Percentiles rank a stretch among this genome's conserved stretches.
Evolutionary conservation across 2,888 invertebrate genomes (phyloP).

Genomic region (Iselma pallidipennis): DNA sequence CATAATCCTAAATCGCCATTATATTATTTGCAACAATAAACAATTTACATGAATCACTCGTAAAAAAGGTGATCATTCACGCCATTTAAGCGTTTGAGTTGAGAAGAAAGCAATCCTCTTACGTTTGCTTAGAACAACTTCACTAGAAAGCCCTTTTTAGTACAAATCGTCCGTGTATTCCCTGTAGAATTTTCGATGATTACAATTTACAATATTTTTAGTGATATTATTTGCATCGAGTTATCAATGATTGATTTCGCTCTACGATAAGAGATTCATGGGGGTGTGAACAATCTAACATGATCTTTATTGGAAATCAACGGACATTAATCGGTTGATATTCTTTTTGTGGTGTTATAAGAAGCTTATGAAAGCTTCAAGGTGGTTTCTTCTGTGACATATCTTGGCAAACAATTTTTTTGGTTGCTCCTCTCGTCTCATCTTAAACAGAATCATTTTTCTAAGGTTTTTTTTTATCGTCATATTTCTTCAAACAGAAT

Average conservation of each 20-base stretch:
- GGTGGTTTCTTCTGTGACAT: not conserved
- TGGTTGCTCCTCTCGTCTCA: not conserved
- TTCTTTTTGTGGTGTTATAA: not conserved
- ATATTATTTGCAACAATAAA: not conserved
- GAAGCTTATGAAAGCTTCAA: not conserved
- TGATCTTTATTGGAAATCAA: not conserved
- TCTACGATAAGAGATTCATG: not conserved
- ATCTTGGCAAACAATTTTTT: not conserved
- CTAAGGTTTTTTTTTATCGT: not conserved
- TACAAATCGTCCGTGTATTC: not conserved
- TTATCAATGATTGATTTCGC: not conserved
- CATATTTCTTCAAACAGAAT: not conserved
- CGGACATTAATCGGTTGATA: not conserved
- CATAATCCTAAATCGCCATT: not conserved
- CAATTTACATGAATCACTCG: not conserved
- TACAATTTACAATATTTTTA: too few relatives aligned
- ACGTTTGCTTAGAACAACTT: not conserved
- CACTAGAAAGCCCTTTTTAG: not conserved
- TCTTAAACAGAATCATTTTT: not conserved
- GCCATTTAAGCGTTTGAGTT: not conserved
- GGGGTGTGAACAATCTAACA: not conserved
- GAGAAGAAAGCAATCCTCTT: not conserved
- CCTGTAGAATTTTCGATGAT: not conserved
- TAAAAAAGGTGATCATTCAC: not conserved
- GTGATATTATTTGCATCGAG: too few relatives aligned